These are phyloP conservation scores for Paralinhomoeus sp. DNA, from an alignment of 2,888 invertebrate species.

Conservation along the genomic window DNA sequence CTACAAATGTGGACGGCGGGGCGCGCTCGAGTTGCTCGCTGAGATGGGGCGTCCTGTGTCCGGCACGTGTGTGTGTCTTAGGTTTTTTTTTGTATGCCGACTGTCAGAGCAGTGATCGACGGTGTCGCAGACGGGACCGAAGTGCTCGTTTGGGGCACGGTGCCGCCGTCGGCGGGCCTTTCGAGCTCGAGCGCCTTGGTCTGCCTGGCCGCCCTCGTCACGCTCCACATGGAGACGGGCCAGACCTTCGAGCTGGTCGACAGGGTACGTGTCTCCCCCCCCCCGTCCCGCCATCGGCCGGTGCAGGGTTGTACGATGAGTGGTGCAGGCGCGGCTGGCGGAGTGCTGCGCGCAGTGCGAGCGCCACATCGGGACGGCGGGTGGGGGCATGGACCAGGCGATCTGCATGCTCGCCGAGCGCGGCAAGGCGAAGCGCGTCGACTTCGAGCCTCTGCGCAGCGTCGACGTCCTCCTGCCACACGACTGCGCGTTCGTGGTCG, in stretches of 20 bases:
- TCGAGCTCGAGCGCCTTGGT: slow-evolving; percentile 94
- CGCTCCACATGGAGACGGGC: slow-evolving; percentile 38
- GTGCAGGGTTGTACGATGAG: no score
- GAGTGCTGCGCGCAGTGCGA: slow-evolving; percentile 69
- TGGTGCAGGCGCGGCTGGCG: slow-evolving; percentile 42
- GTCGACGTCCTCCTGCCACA: slow-evolving; percentile 54
- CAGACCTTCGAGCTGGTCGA: neutral
- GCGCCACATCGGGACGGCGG: slow-evolving; percentile 80
- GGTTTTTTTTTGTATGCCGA: no score
- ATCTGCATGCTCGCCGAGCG: slow-evolving; percentile 63
- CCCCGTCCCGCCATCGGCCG: no score
- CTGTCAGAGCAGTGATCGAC: no score
- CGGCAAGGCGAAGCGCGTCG: slow-evolving; percentile 50
- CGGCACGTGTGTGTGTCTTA: no score
- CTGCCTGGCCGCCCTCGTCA: slow-evolving; percentile 64
- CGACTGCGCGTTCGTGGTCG: slow-evolving; percentile 68
- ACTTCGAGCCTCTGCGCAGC: slow-evolving; percentile 64
- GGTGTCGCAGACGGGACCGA: no score
- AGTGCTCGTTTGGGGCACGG: slow-evolving; percentile 53
- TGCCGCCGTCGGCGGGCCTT: slow-evolving; percentile 77
- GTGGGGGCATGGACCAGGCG: slow-evolving; percentile 99
- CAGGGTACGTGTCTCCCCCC: neutral
- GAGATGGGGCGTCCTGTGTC: neutral
- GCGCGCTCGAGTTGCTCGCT: slow-evolving; percentile 42
- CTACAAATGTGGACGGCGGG: slow-evolving; percentile 70